Base-by-base conservation (phyloP, 2,113 vertebrate genomes). In the Clarias gariepinus region DNA sequence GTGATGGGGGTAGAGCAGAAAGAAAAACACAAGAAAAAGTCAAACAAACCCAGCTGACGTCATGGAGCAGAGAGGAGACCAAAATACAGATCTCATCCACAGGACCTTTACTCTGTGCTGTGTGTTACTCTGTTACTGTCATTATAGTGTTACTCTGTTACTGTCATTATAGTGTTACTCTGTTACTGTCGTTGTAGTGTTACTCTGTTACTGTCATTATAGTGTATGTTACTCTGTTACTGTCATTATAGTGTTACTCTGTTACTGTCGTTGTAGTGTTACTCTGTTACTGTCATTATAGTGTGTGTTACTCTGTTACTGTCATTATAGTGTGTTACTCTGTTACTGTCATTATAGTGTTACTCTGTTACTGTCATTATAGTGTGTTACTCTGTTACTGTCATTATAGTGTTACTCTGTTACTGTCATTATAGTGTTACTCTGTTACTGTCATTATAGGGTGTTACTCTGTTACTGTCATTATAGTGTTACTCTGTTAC, bases 1-100 rank as follows among this genome's bases (percentile, higher is more conserved):
- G 28, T 3, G 30, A 18, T n/a, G 23, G 16, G 18, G 11, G 68
- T 90, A 89, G 87, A 92, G 90, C 90, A 90, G 89, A 92, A 91
- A 93, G 91, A 93, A 92, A 93, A 92, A 93, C 91, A 94, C 85
- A 85, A 11, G 82, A 61, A 66, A 84, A 92, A 91, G 90, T 87
- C 91, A 92, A 93, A 91, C 90, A 93, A 91, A 90, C 88, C 88
- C 91, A 87, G 89, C 87, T 93, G 93, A 94, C 91, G 91, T 94
- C 89, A 94, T n/a, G 83, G 88, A 81, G 64, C 81, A 89, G 89
- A 78, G 77, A 89, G 89, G 84, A 89, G 15, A 73, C 89, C 86
- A 84, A 93, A 90, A 93, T 91, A 87, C 91, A 92, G 90, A 89
- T 91, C 87, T 85, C 85, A 89, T 89, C 89, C 88, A 85, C 33